phyloP scores from a whole-genome alignment of 2,888 invertebrate species.

The Epinotia brunnichana region DNA sequence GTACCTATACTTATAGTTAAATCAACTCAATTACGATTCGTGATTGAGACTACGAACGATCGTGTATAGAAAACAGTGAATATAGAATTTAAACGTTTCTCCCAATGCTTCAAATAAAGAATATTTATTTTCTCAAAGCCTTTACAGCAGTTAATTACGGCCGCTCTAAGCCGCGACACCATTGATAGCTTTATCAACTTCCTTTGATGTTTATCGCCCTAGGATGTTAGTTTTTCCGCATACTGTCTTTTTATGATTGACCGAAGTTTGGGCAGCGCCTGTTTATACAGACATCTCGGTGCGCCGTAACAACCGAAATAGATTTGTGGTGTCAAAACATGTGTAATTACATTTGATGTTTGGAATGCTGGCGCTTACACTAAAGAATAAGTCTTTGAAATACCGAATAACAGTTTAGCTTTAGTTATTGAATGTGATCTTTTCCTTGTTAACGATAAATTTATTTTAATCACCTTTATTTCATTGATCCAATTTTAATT shows the following conservation, averaged over 20 bases:
- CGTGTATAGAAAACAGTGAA: background rate
- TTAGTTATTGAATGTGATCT: background rate
- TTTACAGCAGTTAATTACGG: slow-evolving; percentile 52
- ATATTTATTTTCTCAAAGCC: slow-evolving; percentile 51
- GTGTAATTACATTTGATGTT: slow-evolving; percentile 71
- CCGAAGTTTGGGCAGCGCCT: slow-evolving; percentile 81
- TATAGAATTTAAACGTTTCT: background rate
- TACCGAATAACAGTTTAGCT: background rate
- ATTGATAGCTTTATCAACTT: slow-evolving; percentile 79
- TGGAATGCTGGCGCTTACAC: slow-evolving; percentile 50
- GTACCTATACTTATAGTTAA: background rate
- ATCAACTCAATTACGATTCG: no score
- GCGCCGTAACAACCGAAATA: slow-evolving; percentile 74
- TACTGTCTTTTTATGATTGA: slow-evolving; percentile 83
- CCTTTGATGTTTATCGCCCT: slow-evolving; percentile 78
- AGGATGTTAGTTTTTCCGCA: slow-evolving; percentile 84
- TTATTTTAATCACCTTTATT: no score
- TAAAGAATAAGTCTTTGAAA: slow-evolving; percentile 36
- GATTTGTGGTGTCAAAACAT: slow-evolving; percentile 80
- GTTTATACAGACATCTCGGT: slow-evolving; percentile 77
- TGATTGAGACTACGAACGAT: background rate
- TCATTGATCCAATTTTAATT: no score
- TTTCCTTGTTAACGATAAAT: no score
- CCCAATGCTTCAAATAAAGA: slow-evolving; percentile 16
- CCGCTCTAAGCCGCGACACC: slow-evolving; percentile 69